Evolutionary conservation across 2,888 invertebrate genomes (phyloP), one percentile per base, ranked within the genome.

Genomic region (Elaeidobius kamerunicus): DNA sequence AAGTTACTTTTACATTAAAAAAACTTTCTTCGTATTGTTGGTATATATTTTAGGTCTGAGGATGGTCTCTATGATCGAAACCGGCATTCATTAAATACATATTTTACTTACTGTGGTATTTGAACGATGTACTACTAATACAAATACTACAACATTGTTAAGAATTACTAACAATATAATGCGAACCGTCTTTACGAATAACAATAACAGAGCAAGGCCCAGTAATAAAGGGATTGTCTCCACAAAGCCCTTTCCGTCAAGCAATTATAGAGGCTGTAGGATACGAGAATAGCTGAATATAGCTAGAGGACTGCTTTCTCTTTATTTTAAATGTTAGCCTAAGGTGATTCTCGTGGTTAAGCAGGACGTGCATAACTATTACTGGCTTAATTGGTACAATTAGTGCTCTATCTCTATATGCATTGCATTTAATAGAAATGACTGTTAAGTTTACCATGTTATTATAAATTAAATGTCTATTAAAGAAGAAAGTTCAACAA

Each of bases 221-320:
- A 52, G 52, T 41, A 52, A 52, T 52, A 46, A 45, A 39, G 49
- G 49, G 49, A 32, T 43, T 36, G 28, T 49, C 47, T 39, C 39
- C 40, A 42, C 49, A 42, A 42, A 49, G 49, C 23, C 36, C 41
- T 36, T 12, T 20, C 42, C 47, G 53, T 53, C 43, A 54, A 48
- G 43, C 38, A 54, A 54, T 49, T 54, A 44, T 41, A 50, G 50
- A 27, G 42, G 45, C 44, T 30, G 20, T 23, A 40, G 50, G 49
- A 44, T 34, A 17, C 17, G 32, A 41, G 44, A 55, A 55, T 55
- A 36, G 36, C 55, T 50, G 45, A 54, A 55, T 46, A 49, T 44
- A 45, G 50, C 44, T 50, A 49, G 34, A 45, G 41, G 27, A 38
- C 44, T 38, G 55, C 55, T 55, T 55, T 55, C 50, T 55, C 42